phyloP scores from a whole-genome alignment of 2,797 vertebrate species.

The Silurus aristotelis region DNA sequence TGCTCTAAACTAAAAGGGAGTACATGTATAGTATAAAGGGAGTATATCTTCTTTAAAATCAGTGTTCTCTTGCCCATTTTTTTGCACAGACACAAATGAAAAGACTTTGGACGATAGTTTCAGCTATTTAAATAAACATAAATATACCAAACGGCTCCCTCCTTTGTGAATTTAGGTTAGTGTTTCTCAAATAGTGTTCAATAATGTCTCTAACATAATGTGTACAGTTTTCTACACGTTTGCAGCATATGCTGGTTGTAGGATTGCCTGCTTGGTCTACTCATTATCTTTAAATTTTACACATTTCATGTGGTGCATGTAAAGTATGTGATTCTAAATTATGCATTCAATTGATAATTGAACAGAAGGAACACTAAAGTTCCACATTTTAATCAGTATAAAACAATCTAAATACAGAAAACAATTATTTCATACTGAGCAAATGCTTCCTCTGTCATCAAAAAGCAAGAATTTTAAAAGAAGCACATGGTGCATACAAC shows the following conservation, averaged over 20 bases:
- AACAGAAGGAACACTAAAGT: background rate
- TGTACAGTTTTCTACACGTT: background rate
- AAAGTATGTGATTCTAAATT: background rate
- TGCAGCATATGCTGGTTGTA: background rate
- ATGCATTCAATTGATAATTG: background rate
- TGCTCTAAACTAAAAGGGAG: background rate
- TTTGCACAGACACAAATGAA: background rate
- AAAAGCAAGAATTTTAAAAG: background rate
- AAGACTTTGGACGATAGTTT: background rate
- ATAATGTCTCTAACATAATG: background rate
- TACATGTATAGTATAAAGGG: no score
- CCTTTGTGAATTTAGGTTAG: background rate
- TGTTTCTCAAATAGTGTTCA: background rate
- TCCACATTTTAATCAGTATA: background rate
- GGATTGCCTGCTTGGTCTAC: no score
- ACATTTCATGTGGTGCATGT: background rate
- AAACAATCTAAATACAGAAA: background rate
- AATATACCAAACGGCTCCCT: background rate
- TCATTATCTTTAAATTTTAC: background rate
- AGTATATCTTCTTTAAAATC: background rate
- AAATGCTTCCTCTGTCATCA: background rate
- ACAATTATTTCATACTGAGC: background rate
- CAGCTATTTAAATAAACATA: background rate
- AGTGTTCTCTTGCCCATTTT: background rate
- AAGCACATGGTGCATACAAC: background rate